phyloP scores from a whole-genome alignment of 2,113 vertebrate genomes.

The Guaruba guarouba region DNA sequence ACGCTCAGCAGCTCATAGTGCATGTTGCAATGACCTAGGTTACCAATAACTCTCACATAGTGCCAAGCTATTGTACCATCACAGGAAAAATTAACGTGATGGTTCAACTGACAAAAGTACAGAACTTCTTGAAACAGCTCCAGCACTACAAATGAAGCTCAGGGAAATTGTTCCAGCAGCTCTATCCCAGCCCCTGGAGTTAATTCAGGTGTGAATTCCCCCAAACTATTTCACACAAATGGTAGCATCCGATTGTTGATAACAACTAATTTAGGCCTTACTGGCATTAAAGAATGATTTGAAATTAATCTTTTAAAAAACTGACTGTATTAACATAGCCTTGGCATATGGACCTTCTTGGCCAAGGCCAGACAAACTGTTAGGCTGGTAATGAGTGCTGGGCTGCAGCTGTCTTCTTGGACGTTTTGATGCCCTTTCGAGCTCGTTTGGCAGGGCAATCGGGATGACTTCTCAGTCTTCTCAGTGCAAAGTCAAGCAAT shows the following conservation, averaged over 20 bases:
- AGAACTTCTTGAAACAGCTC: background rate
- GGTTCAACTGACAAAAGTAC: background rate
- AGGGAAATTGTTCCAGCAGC: background rate
- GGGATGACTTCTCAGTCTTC: background rate
- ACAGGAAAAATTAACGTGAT: background rate
- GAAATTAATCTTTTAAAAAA: background rate
- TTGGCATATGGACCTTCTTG: rapidly evolving
- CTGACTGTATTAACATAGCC: background rate
- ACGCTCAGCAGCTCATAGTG: rapidly evolving
- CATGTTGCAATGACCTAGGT: background rate
- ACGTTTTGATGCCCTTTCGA: background rate
- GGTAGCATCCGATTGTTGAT: background rate
- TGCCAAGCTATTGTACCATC: background rate
- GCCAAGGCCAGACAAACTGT: background rate
- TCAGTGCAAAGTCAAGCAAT: background rate
- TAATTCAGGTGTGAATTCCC: background rate
- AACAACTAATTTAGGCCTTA: background rate
- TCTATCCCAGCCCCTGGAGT: background rate
- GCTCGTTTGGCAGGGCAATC: background rate
- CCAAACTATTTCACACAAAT: background rate
- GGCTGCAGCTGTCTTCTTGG: background rate
- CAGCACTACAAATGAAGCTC: background rate
- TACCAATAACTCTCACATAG: background rate
- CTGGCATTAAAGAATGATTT: background rate
- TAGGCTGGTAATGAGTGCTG: background rate